Evolutionary conservation across 2,113 vertebrate genomes (phyloP).

Genomic region (Lasiurus cinereus): DNA sequence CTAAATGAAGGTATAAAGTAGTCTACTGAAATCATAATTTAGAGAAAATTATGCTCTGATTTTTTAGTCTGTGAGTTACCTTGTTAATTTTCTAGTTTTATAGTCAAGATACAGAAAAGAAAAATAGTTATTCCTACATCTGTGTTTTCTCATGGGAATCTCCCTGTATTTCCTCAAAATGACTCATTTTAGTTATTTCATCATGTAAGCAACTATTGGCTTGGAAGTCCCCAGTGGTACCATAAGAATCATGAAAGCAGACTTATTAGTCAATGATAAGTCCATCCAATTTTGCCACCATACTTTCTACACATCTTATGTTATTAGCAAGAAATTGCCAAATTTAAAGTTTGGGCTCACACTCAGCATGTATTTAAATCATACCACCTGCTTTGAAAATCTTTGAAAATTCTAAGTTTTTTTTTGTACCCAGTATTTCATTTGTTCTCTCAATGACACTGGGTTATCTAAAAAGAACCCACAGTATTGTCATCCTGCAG

Average conservation of each 20-base stretch:
- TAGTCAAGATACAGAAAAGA: neutral
- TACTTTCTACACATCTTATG: neutral
- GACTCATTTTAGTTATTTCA: neutral
- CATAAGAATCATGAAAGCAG: constrained; percentile 20
- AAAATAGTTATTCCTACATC: neutral
- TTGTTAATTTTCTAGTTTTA: neutral
- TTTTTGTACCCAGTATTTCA: neutral
- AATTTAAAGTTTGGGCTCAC: neutral
- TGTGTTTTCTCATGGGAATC: neutral
- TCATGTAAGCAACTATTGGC: neutral
- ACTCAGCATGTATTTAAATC: neutral
- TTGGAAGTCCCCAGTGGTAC: neutral
- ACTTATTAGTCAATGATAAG: neutral
- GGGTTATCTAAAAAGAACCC: neutral
- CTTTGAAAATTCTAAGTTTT: neutral
- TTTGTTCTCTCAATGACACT: neutral
- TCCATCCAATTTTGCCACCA: neutral
- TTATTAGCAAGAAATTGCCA: constrained; percentile 22
- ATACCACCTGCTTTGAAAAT: neutral
- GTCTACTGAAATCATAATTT: neutral
- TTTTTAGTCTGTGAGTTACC: neutral
- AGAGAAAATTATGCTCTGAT: neutral
- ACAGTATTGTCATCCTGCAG: neutral
- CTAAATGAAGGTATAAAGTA: neutral
- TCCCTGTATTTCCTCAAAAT: neutral